phyloP scores from a whole-genome alignment of 1,140 invertebrate genomes.

The Drosophila miranda region DNA sequence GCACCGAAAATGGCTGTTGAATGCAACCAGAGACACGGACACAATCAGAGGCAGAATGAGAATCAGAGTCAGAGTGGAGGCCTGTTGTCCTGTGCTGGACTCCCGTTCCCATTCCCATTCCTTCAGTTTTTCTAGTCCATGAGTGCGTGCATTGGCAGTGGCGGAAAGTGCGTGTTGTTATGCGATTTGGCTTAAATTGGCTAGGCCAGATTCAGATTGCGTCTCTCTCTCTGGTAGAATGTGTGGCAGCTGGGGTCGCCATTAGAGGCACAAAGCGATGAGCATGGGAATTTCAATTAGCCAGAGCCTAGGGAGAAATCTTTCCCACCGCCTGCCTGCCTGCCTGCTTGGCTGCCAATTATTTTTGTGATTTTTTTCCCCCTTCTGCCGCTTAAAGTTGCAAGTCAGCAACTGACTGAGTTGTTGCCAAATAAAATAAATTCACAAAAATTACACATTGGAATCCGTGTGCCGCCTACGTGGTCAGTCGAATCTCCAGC shows the following conservation, averaged over 20 bases:
- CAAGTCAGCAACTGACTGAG: constrained; percentile 8
- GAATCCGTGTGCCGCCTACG: constrained; percentile 62
- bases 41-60: constrained; percentile 9
- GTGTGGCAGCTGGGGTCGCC: constrained; percentile 56
- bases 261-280: constrained; percentile 59
- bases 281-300: constrained; percentile 66
- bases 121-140: constrained; percentile 38
- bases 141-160: constrained; percentile 40
- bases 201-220: constrained; percentile 46
- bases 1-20: constrained; percentile 72
- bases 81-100: constrained; percentile 23
- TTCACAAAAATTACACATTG: constrained; percentile 58
- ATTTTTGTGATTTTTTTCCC: constrained; percentile 21
- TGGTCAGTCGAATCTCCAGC: constrained; percentile 37
- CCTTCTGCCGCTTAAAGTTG: constrained; percentile 27
- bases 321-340: constrained; percentile 50
- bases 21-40: constrained; percentile 27
- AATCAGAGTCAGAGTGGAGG: constrained; percentile 7
- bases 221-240: constrained; percentile 1
- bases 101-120: not conserved
- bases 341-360: constrained; percentile 36
- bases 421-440: constrained; percentile 58
- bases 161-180: constrained; percentile 52
- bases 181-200: constrained; percentile 57
- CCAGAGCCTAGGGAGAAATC: constrained; percentile 54